Evolutionary conservation across 2,888 invertebrate species (phyloP).

Genomic region (Stenoptilia bipunctidactyla): DNA sequence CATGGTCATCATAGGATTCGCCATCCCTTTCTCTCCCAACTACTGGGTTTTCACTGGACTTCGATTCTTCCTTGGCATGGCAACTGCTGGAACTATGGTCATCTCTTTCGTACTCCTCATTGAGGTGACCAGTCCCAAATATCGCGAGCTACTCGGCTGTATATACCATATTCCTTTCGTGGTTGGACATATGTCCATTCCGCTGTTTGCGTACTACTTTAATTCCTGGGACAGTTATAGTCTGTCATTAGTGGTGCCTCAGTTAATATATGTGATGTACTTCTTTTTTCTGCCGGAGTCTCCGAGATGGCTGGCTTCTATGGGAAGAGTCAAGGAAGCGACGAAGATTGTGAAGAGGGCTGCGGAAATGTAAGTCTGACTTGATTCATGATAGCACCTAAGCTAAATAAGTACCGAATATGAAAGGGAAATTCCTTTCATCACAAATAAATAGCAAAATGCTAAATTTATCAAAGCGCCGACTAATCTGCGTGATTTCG

Average conservation of each 20-base stretch:
- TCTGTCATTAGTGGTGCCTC: slow-evolving; percentile 73
- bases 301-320: slow-evolving; percentile 83
- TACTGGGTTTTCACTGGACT: slow-evolving; percentile 70
- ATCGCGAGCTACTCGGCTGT: slow-evolving; percentile 68
- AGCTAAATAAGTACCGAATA: no score
- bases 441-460: no score
- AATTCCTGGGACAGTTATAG: slow-evolving; percentile 76
- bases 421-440: no score
- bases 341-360: slow-evolving; percentile 75
- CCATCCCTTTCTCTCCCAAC: slow-evolving; percentile 76
- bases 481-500: no score
- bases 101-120: slow-evolving; percentile 78
- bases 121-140: slow-evolving; percentile 73
- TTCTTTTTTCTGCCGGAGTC: slow-evolving; percentile 83
- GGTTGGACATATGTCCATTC: slow-evolving; percentile 75
- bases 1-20: slow-evolving; percentile 76
- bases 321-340: slow-evolving; percentile 75
- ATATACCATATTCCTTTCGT: slow-evolving; percentile 79
- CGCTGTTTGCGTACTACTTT: slow-evolving; percentile 74
- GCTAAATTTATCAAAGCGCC: no score
- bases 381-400: no score
- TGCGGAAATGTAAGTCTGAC: slow-evolving; percentile 66
- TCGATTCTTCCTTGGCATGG: slow-evolving; percentile 78
- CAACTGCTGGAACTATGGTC: slow-evolving; percentile 87
- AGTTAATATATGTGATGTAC: slow-evolving; percentile 73